phyloP scores from a whole-genome alignment of 1,140 invertebrate species.

The Sinonovacula constricta region DNA sequence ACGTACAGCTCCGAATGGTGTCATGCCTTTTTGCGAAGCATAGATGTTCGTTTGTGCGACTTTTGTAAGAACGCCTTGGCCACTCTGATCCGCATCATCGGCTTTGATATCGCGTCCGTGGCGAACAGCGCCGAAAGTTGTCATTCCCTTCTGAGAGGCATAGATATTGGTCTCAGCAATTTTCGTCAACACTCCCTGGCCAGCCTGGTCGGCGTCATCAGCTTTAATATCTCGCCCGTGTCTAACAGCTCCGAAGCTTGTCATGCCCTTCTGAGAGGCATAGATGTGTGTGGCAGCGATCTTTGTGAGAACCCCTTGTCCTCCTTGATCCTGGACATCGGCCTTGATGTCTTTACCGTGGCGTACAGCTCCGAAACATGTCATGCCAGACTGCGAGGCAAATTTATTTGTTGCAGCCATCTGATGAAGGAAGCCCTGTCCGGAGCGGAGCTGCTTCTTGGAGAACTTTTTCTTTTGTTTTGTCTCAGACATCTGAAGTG shows the following conservation, averaged over 20 bases:
- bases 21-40: conserved; percentile 94
- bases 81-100: conserved; percentile 74
- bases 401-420: conserved; percentile 87
- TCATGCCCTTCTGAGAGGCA: conserved; percentile 93
- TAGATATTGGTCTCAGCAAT: conserved; percentile 96
- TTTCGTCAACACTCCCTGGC: conserved; percentile 92
- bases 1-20: conserved; percentile 70
- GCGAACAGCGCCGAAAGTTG: conserved; percentile 75
- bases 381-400: conserved; percentile 75
- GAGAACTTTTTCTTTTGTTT: conserved; percentile 90
- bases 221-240: conserved; percentile 84
- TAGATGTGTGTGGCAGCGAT: conserved; percentile 96
- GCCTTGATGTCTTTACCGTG: conserved; percentile 70
- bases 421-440: conserved; percentile 92
- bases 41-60: conserved; percentile 94
- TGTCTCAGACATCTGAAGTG: conserved; percentile 47
- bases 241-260: conserved; percentile 89
- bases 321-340: conserved; percentile 74
- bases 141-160: conserved; percentile 84
- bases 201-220: conserved; percentile 82
- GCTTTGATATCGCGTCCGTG: conserved; percentile 68
- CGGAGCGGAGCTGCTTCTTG: conserved; percentile 93
- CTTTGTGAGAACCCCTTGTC: conserved; percentile 92
- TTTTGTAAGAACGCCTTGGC: conserved; percentile 91
- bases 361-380: conserved; percentile 63